A percentile compares a stretch with the other conserved stretches of the same genome.
These are phyloP conservation scores for Drosophila paranaensis DNA, from an alignment of 2,888 invertebrate genomes.

Conservation along the genomic window DNA sequence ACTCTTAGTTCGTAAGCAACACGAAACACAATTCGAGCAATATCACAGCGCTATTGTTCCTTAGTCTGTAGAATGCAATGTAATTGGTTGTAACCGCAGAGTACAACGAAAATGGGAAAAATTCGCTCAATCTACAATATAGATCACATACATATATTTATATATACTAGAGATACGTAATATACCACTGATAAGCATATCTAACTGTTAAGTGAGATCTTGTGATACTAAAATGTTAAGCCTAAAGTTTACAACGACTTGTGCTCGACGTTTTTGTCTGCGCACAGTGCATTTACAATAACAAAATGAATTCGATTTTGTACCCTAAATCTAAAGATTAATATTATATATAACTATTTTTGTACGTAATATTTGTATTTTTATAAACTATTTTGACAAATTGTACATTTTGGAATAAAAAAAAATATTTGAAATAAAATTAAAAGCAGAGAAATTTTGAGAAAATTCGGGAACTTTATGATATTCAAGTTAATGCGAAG, in stretches of 20 bases:
- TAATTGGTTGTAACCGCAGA: constrained; percentile 75
- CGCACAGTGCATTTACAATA: constrained; percentile 66
- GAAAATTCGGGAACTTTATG: constrained; percentile 6
- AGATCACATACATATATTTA: constrained; percentile 23
- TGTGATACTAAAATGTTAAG: constrained; percentile 73
- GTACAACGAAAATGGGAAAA: constrained; percentile 79
- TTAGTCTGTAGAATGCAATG: constrained; percentile 66
- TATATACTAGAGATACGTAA: constrained; percentile 45
- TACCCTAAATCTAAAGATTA: constrained; percentile 12
- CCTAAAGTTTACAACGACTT: constrained; percentile 74
- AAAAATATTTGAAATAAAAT: constrained; percentile 40
- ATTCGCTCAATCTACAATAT: constrained; percentile 72
- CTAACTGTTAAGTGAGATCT: constrained; percentile 69
- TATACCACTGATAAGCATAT: constrained; percentile 68
- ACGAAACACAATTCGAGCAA: constrained; percentile 48
- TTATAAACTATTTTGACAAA: constrained; percentile 27
- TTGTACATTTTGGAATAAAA: constrained; percentile 20
- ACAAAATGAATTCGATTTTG: constrained; percentile 43
- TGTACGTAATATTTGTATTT: constrained; percentile 70
- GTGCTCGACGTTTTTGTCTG: constrained; percentile 63
- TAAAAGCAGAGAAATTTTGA: constrained; percentile 6
- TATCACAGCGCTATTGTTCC: constrained; percentile 84
- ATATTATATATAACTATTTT: constrained; percentile 53
- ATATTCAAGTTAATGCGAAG: constrained; percentile 3
- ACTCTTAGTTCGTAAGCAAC: constrained; percentile 52